Evolutionary conservation across 2,797 vertebrate genomes (phyloP), one percentile per base, ranked within the genome.

Genomic region (Myotis pilosus): DNA sequence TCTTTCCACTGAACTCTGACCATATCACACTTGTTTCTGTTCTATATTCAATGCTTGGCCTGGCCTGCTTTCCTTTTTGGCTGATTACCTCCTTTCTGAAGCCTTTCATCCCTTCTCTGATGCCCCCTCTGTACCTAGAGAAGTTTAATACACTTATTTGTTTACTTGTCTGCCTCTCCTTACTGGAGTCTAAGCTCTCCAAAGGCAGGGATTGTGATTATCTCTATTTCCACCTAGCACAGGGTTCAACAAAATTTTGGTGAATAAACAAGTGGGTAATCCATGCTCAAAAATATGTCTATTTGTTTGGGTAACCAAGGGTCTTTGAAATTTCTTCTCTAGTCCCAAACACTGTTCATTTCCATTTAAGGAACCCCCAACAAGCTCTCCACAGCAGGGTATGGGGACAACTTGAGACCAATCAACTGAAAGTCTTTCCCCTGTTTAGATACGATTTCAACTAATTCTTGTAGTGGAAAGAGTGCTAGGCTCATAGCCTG

Each of bases 191-290:
- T 66, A 30, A 87, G 22, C 9, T 88, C n/a, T 85, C 28, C 47
- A 76, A 51, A 7, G 19, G 5, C 33, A 86, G 64, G 25, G 22
- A 85, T 2, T 72, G n/a, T 88, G 15, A 36, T 57, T 81, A 55
- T 72, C 41, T 79, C 41, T 92, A 10, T 62, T 68, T 28, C 25
- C 55, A 89, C 38, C n/a, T 75, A 66, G 41, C 25, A 30, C 12
- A 25, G 53, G 41, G 36, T 25, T 86, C 51, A 80, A 83, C 17
- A 93, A 76, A 83, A 75, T 41, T 75, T 82, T 87, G 9, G 25
- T 87, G 53, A 87, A 79, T 88, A 93, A 92, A 87, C 20, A 93
- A 44, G 72, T 85, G 36, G 23, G 22, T 68, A 84, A 94, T 84
- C 30, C 6, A 47, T 78, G 47, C 53, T 81, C 16, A 72, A 91